phyloP scores from a whole-genome alignment of 2,113 vertebrate species.

The Rafetus swinhoei region DNA sequence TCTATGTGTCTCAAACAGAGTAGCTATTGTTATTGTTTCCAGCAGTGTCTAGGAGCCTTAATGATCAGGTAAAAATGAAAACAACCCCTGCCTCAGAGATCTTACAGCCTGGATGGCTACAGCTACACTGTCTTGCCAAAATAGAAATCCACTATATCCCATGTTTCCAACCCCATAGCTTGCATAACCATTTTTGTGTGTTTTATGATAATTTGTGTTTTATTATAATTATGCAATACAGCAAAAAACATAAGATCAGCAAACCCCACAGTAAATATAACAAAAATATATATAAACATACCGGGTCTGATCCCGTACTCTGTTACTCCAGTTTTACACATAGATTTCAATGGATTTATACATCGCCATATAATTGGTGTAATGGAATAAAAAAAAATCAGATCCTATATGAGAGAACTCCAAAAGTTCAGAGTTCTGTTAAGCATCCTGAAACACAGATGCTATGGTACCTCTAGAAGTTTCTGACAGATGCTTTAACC shows the following conservation, averaged over 20 bases:
- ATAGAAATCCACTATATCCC: background rate
- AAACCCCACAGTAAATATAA: background rate
- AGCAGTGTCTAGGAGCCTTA: background rate
- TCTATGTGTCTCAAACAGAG: background rate
- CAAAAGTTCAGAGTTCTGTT: background rate
- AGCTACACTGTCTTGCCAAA: background rate
- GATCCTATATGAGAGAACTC: background rate
- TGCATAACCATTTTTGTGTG: background rate
- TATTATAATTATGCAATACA: background rate
- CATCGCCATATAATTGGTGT: background rate
- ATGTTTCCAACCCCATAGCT: background rate
- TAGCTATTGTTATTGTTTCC: background rate
- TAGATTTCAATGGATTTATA: background rate
- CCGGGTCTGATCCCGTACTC: background rate
- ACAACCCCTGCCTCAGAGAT: background rate
- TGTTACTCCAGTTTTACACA: too few relatives aligned
- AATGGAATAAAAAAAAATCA: background rate
- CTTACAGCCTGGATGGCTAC: background rate
- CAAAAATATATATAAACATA: slow-evolving; percentile 10
- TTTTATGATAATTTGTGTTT: background rate
- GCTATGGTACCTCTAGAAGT: background rate
- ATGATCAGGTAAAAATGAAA: background rate
- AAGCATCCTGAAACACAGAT: background rate
- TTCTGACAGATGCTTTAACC: background rate
- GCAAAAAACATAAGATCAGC: background rate